Conservation (phyloP, 2,888 invertebrate species). For the Melanargia galathea region DNA sequence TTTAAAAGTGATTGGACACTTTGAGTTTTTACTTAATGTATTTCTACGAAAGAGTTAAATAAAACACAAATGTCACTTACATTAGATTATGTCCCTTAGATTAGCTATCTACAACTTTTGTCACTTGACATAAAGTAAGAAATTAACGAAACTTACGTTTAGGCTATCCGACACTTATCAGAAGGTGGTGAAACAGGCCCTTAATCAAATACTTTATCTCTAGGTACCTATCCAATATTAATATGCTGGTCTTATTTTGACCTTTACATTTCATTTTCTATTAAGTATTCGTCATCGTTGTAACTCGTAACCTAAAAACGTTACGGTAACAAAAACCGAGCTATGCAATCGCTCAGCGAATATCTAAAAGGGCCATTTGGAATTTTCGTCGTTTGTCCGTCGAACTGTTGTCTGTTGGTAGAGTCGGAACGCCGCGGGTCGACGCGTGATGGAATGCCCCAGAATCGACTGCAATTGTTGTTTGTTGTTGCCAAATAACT, state of each 20-base stretch:
- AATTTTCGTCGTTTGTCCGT: constrained; percentile 58
- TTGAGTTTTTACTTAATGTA: too few relatives aligned
- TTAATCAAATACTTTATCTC: too few relatives aligned
- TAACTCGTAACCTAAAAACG: constrained; percentile 11
- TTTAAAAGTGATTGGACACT: too few relatives aligned
- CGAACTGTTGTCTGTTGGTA: constrained; percentile 43
- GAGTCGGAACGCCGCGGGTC: constrained; percentile 46
- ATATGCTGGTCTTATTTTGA: not conserved
- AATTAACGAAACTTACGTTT: too few relatives aligned
- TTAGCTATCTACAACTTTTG: too few relatives aligned
- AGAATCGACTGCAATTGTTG: constrained; percentile 42
- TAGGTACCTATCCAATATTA: too few relatives aligned
- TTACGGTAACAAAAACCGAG: constrained; percentile 6
- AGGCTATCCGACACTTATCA: too few relatives aligned
- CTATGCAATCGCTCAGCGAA: constrained; percentile 28
- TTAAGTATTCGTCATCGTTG: not conserved
- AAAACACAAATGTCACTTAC: too few relatives aligned
- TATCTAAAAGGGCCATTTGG: constrained; percentile 43
- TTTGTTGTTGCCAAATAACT: constrained; percentile 54
- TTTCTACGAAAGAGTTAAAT: too few relatives aligned
- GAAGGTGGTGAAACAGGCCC: too few relatives aligned
- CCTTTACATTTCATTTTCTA: not conserved
- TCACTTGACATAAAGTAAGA: too few relatives aligned
- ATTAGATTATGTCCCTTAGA: too few relatives aligned
- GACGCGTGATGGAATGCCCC: constrained; percentile 61